phyloP scores from a whole-genome alignment of 2,888 invertebrate species.

The Drosophila sordidapex region DNA sequence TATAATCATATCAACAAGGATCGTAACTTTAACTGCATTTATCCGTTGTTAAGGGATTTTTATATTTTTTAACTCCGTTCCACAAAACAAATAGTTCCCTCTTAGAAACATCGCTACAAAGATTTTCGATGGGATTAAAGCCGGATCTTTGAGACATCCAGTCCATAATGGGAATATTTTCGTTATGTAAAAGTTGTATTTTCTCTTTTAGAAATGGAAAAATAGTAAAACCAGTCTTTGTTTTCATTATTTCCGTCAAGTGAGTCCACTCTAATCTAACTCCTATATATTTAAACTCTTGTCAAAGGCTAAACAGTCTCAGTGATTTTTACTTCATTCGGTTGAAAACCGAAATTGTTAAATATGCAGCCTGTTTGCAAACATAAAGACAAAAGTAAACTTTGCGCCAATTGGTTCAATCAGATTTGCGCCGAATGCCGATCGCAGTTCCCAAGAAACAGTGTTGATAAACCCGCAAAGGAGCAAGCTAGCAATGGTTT shows the following conservation, averaged over 20 bases:
- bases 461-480: background rate
- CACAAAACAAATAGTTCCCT: background rate
- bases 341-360: background rate
- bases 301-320: background rate
- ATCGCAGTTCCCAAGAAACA: constrained; percentile 20
- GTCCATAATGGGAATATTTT: background rate
- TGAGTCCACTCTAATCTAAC: background rate
- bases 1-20: background rate
- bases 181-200: background rate
- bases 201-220: background rate
- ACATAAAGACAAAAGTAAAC: constrained; percentile 39
- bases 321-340: constrained; percentile 11
- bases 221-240: background rate
- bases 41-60: background rate
- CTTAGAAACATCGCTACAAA: background rate
- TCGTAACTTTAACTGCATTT: background rate
- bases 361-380: constrained; percentile 32
- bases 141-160: background rate
- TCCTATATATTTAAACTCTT: background rate
- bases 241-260: background rate
- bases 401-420: constrained; percentile 45
- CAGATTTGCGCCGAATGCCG: constrained; percentile 42
- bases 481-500: background rate
- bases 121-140: background rate
- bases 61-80: no score